These are phyloP conservation scores for Dastarcus helophoroides DNA, from an alignment of 2,888 invertebrate genomes.

Conservation along the genomic window DNA sequence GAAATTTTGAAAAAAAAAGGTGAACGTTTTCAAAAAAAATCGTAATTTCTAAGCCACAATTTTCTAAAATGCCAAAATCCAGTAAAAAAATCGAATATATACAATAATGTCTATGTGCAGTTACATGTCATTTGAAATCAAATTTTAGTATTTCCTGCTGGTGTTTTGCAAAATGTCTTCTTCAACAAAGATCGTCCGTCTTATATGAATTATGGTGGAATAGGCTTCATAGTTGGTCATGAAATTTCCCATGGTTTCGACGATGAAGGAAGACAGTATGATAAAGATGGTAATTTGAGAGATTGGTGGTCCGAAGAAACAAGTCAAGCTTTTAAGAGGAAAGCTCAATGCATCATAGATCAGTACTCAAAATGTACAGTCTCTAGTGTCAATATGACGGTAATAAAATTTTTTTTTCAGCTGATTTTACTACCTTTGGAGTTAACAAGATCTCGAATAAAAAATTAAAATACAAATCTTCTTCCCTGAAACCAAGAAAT, in stretches of 20 bases:
- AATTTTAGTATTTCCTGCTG: conserved; percentile 71
- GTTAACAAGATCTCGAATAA: too few relatives aligned
- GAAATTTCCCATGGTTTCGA: conserved; percentile 81
- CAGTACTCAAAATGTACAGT: conserved; percentile 81
- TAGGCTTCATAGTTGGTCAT: conserved; percentile 77
- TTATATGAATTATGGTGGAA: conserved; percentile 79
- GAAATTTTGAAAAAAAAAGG: too few relatives aligned
- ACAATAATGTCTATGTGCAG: too few relatives aligned
- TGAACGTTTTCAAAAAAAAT: too few relatives aligned
- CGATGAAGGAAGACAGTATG: conserved; percentile 76
- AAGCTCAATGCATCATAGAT: conserved; percentile 74
- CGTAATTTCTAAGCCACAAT: too few relatives aligned
- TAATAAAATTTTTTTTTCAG: conserved; percentile 8
- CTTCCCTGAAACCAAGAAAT: too few relatives aligned
- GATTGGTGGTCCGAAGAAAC: conserved; percentile 44
- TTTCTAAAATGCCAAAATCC: too few relatives aligned
- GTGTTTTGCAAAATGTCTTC: conserved; percentile 78
- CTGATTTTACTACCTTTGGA: too few relatives aligned
- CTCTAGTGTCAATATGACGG: conserved; percentile 44
- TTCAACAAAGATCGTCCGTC: conserved; percentile 72
- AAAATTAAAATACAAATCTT: too few relatives aligned
- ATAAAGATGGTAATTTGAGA: conserved; percentile 67
- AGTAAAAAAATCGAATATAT: too few relatives aligned
- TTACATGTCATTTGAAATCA: too few relatives aligned
- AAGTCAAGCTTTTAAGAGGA: conserved; percentile 45